Base-by-base conservation (phyloP, 2,888 invertebrate genomes). In the Candidula unifasciata region DNA sequence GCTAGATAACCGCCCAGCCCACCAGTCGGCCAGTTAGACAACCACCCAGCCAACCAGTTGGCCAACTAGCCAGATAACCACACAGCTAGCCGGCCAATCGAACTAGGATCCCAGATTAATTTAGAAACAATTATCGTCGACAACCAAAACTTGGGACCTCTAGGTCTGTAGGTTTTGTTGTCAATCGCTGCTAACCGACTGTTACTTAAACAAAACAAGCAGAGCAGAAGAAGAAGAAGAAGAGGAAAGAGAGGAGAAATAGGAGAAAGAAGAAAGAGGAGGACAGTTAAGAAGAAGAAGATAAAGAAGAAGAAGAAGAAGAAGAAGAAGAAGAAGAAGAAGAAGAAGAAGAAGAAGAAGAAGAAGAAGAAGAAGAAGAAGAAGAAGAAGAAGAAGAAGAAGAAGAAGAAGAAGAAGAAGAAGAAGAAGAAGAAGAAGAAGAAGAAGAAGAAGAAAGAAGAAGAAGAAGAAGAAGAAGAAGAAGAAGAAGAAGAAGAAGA, bases 351-450 rank as follows among this genome's bases (percentile, higher is more conserved):
- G 37, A 44, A 44, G 44, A 73, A n/a, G 44, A 44, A 44, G 33
- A 73, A 73, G 73, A 8, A 73, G 73, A 73, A 37, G 30, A 44
- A 44, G 3, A 8, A 73, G 37, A 0, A 16, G n/a, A 52, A n/a
- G n/a, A 52, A 44, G 10, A 44, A 80, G 37, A 80, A n/a, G 60
- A 60, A 60, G 60, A 60, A 60, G 60, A 60, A 60, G 60, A 60
- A 2, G 60, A 60, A 60, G 60, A 60, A 2, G 60, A 60, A 60
- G 60, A 60, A 2, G 60, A 60, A 60, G 60, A 60, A 2, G 60
- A 60, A 60, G 60, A 60, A 2, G 60, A 60, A 60, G 60, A 60
- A 2, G 60, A 60, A 60, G 60, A 60, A 60, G 60, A 60, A 60
- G 60, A 60, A 60, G 60, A 60, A 60, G n/a, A 60, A 60, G 60